These are phyloP conservation scores for Urocyon cinereoargenteus DNA, from an alignment of 2,797 vertebrate species.

Conservation along the genomic window DNA sequence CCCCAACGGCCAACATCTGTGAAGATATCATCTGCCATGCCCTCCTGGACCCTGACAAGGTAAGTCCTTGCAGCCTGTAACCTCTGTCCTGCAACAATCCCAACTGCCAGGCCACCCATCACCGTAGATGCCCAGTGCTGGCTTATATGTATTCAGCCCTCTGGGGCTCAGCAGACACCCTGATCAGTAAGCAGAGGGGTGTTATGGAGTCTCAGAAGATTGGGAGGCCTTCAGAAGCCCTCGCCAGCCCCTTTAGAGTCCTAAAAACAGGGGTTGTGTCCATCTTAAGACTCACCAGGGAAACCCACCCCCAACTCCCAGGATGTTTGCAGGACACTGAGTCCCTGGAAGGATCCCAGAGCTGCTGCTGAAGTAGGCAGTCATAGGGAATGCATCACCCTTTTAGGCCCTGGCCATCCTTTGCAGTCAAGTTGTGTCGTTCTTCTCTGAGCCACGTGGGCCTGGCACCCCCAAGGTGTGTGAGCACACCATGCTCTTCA, in stretches of 20 bases:
- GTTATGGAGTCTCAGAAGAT: background rate
- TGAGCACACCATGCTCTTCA: fast-evolving
- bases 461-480: background rate
- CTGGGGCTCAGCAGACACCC: background rate
- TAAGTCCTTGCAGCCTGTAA: conserved; percentile 65
- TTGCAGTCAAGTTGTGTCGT: background rate
- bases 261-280: background rate
- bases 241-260: background rate
- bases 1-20: conserved; percentile 95
- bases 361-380: background rate
- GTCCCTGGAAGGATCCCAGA: background rate
- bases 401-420: background rate
- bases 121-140: fast-evolving
- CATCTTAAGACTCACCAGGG: background rate
- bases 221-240: background rate
- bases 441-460: background rate
- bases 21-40: conserved; percentile 98
- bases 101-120: background rate
- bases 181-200: background rate
- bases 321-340: too few relatives aligned
- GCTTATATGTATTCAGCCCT: fast-evolving
- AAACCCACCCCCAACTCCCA: fast-evolving
- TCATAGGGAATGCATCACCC: fast-evolving
- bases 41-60: conserved; percentile 94
- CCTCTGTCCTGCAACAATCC: background rate